A percentile compares a stretch with the other conserved stretches of the same genome.
These are phyloP conservation scores for Zonotrichia albicollis DNA, from an alignment of 2,797 vertebrate genomes.

Conservation along the genomic window DNA sequence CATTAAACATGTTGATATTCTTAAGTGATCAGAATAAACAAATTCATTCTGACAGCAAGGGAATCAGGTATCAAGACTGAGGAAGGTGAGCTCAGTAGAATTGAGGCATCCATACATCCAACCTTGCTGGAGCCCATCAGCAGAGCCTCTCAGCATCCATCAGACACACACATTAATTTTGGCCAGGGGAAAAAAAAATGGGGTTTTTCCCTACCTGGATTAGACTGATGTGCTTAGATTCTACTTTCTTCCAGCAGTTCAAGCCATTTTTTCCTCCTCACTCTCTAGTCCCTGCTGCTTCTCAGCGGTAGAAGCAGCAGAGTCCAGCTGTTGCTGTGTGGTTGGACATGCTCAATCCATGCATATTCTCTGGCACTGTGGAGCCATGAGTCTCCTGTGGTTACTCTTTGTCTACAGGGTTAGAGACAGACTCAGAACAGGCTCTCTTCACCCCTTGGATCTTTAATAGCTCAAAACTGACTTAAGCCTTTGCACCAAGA, in stretches of 20 bases:
- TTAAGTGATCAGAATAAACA: conserved; percentile 45
- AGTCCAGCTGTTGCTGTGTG: neutral
- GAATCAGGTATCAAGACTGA: neutral
- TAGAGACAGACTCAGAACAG: neutral
- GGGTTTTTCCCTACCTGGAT: neutral
- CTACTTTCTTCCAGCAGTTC: neutral
- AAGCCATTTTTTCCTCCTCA: neutral
- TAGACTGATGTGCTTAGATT: neutral
- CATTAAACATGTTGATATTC: conserved; percentile 13
- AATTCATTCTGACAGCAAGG: neutral
- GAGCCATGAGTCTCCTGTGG: accelerated
- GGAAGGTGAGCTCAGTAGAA: neutral
- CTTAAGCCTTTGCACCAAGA: neutral
- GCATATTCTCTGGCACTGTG: neutral
- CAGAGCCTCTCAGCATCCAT: neutral
- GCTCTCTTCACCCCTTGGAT: neutral
- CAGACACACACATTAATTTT: neutral
- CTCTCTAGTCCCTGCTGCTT: neutral
- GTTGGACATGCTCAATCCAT: neutral
- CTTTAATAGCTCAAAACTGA: neutral
- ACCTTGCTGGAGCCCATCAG: neutral
- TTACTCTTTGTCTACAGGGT: neutral
- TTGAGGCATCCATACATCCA: neutral
- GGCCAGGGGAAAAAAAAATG: neutral
- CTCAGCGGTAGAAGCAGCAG: neutral